phyloP scores from a whole-genome alignment of 2,888 invertebrate species.

The Archips crataeganus region DNA sequence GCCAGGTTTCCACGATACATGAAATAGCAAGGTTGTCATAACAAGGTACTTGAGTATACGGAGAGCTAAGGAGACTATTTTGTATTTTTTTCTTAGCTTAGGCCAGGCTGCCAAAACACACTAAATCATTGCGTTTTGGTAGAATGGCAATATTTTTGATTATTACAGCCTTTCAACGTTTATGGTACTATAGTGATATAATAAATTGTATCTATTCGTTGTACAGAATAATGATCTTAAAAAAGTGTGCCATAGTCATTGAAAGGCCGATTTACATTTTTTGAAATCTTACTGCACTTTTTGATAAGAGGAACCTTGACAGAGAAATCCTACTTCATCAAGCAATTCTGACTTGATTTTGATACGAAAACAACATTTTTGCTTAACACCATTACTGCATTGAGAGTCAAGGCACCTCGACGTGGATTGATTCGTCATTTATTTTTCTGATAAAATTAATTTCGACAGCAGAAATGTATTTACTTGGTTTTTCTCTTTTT shows the following conservation, averaged over 20 bases:
- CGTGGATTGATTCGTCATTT: constrained; percentile 80
- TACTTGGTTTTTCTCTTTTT: constrained; percentile 91
- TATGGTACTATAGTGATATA: constrained; percentile 37
- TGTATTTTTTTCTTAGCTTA: constrained; percentile 81
- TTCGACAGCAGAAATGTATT: constrained; percentile 87
- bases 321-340: constrained; percentile 43
- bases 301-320: constrained; percentile 78
- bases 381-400: constrained; percentile 42
- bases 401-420: constrained; percentile 79
- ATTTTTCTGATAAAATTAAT: constrained; percentile 82
- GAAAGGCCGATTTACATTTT: constrained; percentile 70
- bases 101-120: constrained; percentile 82
- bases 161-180: constrained; percentile 70
- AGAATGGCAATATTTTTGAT: constrained; percentile 75
- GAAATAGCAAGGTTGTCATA: constrained; percentile 61
- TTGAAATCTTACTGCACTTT: constrained; percentile 83
- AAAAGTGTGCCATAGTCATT: constrained; percentile 54
- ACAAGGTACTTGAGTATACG: constrained; percentile 56
- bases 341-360: constrained; percentile 28
- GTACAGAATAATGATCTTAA: background rate
- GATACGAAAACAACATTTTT: constrained; percentile 25
- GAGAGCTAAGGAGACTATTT: constrained; percentile 63
- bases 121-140: constrained; percentile 77
- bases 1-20: constrained; percentile 63
- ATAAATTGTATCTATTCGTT: background rate